phyloP scores from a whole-genome alignment of 2,888 invertebrate species.

The Lepidocyrtoides sp. region DNA sequence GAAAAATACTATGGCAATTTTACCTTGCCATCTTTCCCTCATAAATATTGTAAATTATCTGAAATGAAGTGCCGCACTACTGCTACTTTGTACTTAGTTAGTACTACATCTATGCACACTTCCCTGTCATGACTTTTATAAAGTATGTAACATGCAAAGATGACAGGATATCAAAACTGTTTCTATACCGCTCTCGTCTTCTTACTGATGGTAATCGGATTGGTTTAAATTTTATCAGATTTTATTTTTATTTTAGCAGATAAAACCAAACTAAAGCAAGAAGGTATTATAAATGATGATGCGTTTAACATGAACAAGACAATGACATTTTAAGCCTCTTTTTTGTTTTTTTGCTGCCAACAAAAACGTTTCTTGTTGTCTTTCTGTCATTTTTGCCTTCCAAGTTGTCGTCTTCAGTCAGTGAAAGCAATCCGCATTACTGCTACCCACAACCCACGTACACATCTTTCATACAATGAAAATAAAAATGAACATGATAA shows the following conservation, averaged over 20 bases:
- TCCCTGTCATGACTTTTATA: background rate
- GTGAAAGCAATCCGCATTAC: constrained; percentile 20
- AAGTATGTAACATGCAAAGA: background rate
- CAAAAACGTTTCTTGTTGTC: background rate
- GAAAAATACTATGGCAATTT: constrained; percentile 1
- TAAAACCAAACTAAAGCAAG: too few relatives aligned
- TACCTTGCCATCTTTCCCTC: background rate
- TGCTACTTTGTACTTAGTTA: too few relatives aligned
- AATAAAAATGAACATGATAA: background rate
- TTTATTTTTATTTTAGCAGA: too few relatives aligned
- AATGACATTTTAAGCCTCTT: background rate
- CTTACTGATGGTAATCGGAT: too few relatives aligned
- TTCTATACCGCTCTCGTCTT: background rate
- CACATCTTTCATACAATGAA: background rate
- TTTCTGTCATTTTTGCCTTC: background rate
- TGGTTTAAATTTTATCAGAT: too few relatives aligned
- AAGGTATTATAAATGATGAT: too few relatives aligned
- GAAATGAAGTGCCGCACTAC: background rate
- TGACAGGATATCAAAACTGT: background rate
- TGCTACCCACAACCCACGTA: constrained; percentile 24
- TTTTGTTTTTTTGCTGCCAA: background rate
- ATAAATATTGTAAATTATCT: constrained; percentile 12
- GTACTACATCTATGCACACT: too few relatives aligned
- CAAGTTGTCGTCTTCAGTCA: too few relatives aligned
- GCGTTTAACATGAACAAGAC: too few relatives aligned